phyloP scores from a whole-genome alignment of 2,888 invertebrate genomes.

The Melanargia galathea region DNA sequence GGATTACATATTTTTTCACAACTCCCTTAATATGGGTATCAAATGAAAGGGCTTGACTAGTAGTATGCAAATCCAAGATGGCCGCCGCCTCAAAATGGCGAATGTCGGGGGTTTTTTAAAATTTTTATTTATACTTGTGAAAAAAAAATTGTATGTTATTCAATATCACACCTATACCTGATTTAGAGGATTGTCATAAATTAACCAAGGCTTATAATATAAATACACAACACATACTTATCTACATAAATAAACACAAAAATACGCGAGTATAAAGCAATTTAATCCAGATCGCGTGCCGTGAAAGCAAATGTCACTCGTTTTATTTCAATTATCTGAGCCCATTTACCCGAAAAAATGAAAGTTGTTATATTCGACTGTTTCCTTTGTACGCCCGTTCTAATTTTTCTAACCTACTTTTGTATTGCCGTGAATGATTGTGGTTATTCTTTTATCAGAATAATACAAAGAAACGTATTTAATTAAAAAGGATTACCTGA shows the following conservation, averaged over 20 bases:
- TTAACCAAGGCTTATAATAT: conserved; percentile 3
- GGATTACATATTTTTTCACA: too few species aligned
- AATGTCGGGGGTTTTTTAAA: too few species aligned
- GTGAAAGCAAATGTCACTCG: conserved; percentile 60
- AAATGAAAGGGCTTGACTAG: too few species aligned
- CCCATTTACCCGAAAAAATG: conserved; percentile 51
- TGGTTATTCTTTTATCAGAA: conserved; percentile 15
- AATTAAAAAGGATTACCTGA: conserved; percentile 14
- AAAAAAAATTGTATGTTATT: background rate
- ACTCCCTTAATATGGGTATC: too few species aligned
- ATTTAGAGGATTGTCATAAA: conserved; percentile 8
- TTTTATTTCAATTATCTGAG: conserved; percentile 63
- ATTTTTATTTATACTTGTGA: too few species aligned
- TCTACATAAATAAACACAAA: conserved; percentile 22
- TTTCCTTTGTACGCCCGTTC: conserved; percentile 33
- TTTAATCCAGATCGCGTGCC: conserved; percentile 65
- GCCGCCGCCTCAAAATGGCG: too few species aligned
- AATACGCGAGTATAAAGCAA: conserved; percentile 34
- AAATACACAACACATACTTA: conserved; percentile 16
- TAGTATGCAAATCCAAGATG: too few species aligned
- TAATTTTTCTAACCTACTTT: conserved; percentile 29
- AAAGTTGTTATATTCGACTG: conserved; percentile 44
- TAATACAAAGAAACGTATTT: background rate
- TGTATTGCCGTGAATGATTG: conserved; percentile 10
- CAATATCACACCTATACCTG: background rate